phyloP scores from a whole-genome alignment of 2,113 vertebrate species.

The Megaceryle maxima region DNA sequence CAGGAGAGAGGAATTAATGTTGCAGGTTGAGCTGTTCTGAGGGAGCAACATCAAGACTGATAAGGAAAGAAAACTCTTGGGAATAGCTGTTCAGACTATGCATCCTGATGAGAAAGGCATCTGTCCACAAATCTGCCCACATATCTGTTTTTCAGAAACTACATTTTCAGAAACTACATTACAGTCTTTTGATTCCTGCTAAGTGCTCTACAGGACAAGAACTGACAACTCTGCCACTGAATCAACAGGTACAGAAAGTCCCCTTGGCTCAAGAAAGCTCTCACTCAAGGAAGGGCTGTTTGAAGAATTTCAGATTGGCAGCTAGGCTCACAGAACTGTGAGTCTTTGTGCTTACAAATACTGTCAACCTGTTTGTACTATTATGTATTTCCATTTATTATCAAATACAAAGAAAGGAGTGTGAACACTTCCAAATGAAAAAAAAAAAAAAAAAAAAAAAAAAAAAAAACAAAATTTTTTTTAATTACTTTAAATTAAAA shows the following conservation, averaged over 20 bases:
- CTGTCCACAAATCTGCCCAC: background rate
- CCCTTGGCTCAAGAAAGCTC: background rate
- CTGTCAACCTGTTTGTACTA: background rate
- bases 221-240: background rate
- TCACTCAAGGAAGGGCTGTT: background rate
- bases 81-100: background rate
- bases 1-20: background rate
- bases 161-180: background rate
- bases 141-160: background rate
- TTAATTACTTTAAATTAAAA: too few relatives aligned
- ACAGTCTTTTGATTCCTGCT: background rate
- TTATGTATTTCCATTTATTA: background rate
- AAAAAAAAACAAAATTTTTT: too few relatives aligned
- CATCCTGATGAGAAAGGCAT: constrained; percentile 35
- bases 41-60: background rate
- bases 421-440: background rate
- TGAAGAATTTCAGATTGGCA: background rate
- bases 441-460: too few relatives aligned
- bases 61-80: constrained; percentile 2
- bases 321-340: too few relatives aligned
- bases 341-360: background rate
- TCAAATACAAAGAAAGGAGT: background rate
- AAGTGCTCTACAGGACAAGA: background rate
- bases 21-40: background rate
- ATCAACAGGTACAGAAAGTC: background rate